These are phyloP conservation scores for Heliocidaris tuberculata DNA, from an alignment of 35 echinoderm and acorn worm genomes.

Conservation along the genomic window DNA sequence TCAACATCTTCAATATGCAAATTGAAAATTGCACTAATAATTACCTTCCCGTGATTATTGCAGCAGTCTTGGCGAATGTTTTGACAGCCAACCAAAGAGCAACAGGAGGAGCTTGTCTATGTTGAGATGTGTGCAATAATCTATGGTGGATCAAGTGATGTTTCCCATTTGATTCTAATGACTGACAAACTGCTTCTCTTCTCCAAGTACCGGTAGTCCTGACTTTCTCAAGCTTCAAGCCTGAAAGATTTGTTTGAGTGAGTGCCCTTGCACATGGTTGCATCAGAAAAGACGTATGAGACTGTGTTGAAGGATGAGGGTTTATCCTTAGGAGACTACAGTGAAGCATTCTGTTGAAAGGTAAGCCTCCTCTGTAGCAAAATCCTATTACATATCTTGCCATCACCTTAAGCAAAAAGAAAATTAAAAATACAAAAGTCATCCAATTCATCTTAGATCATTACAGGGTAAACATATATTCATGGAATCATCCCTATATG, in stretches of 20 bases:
- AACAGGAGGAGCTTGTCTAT: conserved; percentile 40
- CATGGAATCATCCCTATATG: too few species aligned
- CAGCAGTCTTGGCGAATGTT: conserved; percentile 62
- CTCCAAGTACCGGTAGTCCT: neutral
- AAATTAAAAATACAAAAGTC: neutral
- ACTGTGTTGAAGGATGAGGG: neutral
- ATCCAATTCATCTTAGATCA: too few species aligned
- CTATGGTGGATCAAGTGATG: neutral
- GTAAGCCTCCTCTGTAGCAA: neutral
- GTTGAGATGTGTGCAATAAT: conserved; percentile 51
- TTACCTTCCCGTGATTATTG: conserved; percentile 72
- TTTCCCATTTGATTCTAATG: neutral
- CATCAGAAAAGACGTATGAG: neutral
- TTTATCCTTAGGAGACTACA: neutral
- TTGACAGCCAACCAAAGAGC: conserved; percentile 54
- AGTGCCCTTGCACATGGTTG: neutral
- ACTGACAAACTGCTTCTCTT: neutral
- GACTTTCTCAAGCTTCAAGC: neutral
- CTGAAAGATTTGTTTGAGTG: neutral
- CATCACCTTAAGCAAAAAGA: neutral
- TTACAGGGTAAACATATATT: too few species aligned
- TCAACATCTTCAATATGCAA: too few species aligned
- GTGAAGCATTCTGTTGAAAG: neutral
- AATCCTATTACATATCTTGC: neutral
- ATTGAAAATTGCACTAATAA: neutral